Conservation (phyloP, 1,140 invertebrate species). For the Melanaphis sacchari region DNA sequence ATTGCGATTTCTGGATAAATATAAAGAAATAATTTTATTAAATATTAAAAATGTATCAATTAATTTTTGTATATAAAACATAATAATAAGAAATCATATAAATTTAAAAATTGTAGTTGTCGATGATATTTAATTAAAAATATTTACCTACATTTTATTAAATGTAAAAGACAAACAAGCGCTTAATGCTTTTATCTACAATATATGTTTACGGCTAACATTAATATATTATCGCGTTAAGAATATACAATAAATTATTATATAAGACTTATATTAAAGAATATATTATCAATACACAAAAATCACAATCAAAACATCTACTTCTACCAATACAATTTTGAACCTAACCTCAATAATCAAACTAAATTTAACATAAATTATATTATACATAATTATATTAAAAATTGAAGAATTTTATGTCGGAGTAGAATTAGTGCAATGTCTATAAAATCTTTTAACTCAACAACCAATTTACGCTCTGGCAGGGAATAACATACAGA, state of each 20-base stretch:
- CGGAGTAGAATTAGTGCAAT: too few species aligned
- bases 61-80: too few species aligned
- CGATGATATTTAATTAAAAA: not conserved
- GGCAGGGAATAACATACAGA: too few species aligned
- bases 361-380: too few species aligned
- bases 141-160: not conserved
- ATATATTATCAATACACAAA: too few species aligned
- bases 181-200: not conserved
- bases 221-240: not conserved
- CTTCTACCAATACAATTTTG: too few species aligned
- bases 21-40: not conserved
- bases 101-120: not conserved
- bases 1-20: not conserved
- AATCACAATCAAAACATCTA: too few species aligned
- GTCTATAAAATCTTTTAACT: too few species aligned
- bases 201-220: not conserved
- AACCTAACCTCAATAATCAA: too few species aligned
- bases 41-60: not conserved
- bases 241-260: not conserved
- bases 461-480: too few species aligned
- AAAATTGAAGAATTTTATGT: too few species aligned
- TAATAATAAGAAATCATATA: not conserved
- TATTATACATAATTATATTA: too few species aligned
- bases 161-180: not conserved
- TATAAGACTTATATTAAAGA: not conserved